phyloP scores from a whole-genome alignment of 2,797 vertebrate genomes.

The Momotus momota region DNA sequence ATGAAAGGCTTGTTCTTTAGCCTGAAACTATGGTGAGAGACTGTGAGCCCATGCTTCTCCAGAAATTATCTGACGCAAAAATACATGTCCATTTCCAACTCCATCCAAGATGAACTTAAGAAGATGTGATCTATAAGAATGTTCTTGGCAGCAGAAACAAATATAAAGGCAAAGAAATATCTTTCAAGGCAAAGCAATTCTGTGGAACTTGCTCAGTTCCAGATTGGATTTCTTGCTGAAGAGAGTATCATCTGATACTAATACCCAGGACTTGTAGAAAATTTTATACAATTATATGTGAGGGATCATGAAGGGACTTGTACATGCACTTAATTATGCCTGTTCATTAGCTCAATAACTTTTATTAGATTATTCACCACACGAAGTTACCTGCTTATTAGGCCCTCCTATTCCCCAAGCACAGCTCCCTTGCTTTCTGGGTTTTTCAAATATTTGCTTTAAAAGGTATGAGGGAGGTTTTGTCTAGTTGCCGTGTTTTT shows the following conservation, averaged over 20 bases:
- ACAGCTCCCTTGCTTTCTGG: background rate
- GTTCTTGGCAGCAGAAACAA: background rate
- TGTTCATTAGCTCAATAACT: background rate
- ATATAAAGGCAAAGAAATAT: background rate
- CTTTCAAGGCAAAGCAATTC: background rate
- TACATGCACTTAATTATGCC: background rate
- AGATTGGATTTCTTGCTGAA: background rate
- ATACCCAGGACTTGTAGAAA: background rate
- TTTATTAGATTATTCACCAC: background rate
- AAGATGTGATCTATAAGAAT: background rate
- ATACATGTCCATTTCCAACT: background rate
- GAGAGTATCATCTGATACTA: background rate
- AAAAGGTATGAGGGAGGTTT: background rate
- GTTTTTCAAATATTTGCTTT: conserved; percentile 6
- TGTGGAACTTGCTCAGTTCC: background rate
- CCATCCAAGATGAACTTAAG: background rate
- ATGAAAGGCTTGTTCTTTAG: background rate
- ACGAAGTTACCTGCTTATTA: background rate
- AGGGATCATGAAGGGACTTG: background rate
- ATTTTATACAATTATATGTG: background rate
- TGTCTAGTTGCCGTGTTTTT: background rate
- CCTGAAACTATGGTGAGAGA: background rate
- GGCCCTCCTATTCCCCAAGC: background rate
- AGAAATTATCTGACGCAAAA: background rate
- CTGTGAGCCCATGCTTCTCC: background rate